Evolutionary conservation across 2,888 invertebrate species (phyloP).

Genomic region (Cheilosia grossa): DNA sequence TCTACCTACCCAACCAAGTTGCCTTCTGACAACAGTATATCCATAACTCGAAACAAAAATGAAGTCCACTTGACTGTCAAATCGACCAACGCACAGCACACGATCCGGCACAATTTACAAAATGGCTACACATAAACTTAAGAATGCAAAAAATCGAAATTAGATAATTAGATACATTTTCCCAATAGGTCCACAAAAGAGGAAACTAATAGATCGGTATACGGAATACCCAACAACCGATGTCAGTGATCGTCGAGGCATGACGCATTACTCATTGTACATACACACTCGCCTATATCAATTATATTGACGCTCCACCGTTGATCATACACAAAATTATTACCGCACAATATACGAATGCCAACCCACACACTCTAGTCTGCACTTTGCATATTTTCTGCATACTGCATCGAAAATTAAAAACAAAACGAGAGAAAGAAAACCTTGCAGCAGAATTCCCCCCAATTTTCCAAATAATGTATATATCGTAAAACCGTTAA

Average conservation of each 20-base stretch:
- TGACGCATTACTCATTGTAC: slow-evolving; percentile 42
- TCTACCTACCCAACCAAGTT: no score
- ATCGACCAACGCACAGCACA: slow-evolving; percentile 1
- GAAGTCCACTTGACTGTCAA: slow-evolving; percentile 12
- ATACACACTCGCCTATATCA: slow-evolving; percentile 3
- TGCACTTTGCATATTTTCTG: slow-evolving; percentile 38
- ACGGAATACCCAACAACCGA: not conserved
- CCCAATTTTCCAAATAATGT: slow-evolving; percentile 14
- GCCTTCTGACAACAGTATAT: not conserved
- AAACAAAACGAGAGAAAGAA: not conserved
- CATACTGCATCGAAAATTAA: slow-evolving; percentile 18
- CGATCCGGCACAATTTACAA: slow-evolving; percentile 15
- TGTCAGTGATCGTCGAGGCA: slow-evolving; percentile 35
- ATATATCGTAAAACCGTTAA: slow-evolving; percentile 41
- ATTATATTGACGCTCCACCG: slow-evolving; percentile 6
- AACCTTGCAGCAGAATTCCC: slow-evolving; percentile 19
- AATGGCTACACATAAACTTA: slow-evolving; percentile 1
- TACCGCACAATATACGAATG: slow-evolving; percentile 18
- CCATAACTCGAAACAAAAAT: not conserved
- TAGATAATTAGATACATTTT: slow-evolving; percentile 39
- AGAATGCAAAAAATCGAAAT: slow-evolving; percentile 41
- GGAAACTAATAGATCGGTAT: slow-evolving; percentile 18
- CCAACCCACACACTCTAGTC: slow-evolving; percentile 13
- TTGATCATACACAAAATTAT: slow-evolving; percentile 32
- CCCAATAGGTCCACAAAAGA: slow-evolving; percentile 21